Base-by-base conservation (phyloP, 1,140 invertebrate genomes). In the Micrasema longulum region DNA sequence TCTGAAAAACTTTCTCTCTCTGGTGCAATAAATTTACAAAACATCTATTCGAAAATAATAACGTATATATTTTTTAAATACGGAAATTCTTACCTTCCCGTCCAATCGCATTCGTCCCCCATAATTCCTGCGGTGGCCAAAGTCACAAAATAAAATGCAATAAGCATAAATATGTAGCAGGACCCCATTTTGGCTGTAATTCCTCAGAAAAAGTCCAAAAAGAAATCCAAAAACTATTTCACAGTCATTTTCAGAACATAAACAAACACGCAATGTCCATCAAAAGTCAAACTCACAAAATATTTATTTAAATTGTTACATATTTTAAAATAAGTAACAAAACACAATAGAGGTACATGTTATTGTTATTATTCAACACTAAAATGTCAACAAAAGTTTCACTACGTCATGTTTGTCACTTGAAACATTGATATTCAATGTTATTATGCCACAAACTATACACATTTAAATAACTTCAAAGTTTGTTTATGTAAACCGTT, bases 51-150 rank as follows among this genome's bases (percentile, higher is more conserved):
- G n/a, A n/a, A n/a, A n/a, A n/a, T n/a, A n/a, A n/a, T n/a, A n/a
- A n/a, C n/a, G n/a, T n/a, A n/a, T n/a, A n/a, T n/a, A n/a, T n/a
- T n/a, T n/a, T n/a, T n/a, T n/a, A n/a, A n/a, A n/a, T n/a, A n/a
- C n/a, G n/a, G 7, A 31, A 62, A 5, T 66, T 26, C 79, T 79
- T 84, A 87, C 87, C 86, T 87, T 83, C 86, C 85, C 76, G 81
- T 86, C 86, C 87, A 88, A 80, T 88, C 87, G 78, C 87, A 88
- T 72, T 87, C 85, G 77, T 88, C 86, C 73, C 86, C 85, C 76
- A 87, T 85, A 76, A 84, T 81, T 48, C 81, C 84, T 77, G 85
- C 84, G 77, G 84, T 81, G 76, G 80, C 81, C 78, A 76, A 67
- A 63, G 78, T 78, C 64, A 81, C 78, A 65, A 81, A 72, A 72